phyloP scores from a whole-genome alignment of 2,888 invertebrate species.

The Chymomyza fuscimana region DNA sequence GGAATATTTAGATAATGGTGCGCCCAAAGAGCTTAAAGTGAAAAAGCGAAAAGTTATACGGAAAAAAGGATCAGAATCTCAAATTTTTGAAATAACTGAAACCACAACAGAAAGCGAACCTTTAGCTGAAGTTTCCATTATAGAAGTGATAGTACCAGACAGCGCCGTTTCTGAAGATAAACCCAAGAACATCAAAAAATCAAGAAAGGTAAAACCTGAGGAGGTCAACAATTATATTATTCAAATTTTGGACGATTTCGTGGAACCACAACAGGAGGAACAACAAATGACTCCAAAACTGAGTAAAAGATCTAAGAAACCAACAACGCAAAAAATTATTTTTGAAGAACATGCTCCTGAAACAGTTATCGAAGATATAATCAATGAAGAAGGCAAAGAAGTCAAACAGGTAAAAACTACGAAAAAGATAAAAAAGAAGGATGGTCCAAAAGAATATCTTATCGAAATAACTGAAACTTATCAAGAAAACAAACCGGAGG shows the following conservation, averaged over 20 bases:
- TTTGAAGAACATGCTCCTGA: constrained; percentile 74
- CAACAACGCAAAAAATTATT: constrained; percentile 48
- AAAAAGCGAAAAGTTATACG: constrained; percentile 63
- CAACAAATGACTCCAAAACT: constrained; percentile 25
- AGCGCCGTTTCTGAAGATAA: constrained; percentile 26
- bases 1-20: constrained; percentile 21
- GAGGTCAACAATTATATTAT: constrained; percentile 20
- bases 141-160: constrained; percentile 20
- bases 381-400: constrained; percentile 67
- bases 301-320: constrained; percentile 30
- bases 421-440: constrained; percentile 76
- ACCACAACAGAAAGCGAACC: constrained; percentile 63
- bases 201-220: constrained; percentile 18
- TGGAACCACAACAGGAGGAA: constrained; percentile 44
- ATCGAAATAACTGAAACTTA: constrained; percentile 77
- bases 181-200: constrained; percentile 13
- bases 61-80: constrained; percentile 57
- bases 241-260: constrained; percentile 54
- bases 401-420: constrained; percentile 75
- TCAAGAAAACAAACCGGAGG: constrained; percentile 78
- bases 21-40: constrained; percentile 26
- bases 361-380: constrained; percentile 76
- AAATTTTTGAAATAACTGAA: constrained; percentile 62
- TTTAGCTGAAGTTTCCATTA: constrained; percentile 75
- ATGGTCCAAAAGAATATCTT: constrained; percentile 78